phyloP scores from a whole-genome alignment of 1,140 invertebrate genomes.

The Aphaenogaster ashmeadi region DNA sequence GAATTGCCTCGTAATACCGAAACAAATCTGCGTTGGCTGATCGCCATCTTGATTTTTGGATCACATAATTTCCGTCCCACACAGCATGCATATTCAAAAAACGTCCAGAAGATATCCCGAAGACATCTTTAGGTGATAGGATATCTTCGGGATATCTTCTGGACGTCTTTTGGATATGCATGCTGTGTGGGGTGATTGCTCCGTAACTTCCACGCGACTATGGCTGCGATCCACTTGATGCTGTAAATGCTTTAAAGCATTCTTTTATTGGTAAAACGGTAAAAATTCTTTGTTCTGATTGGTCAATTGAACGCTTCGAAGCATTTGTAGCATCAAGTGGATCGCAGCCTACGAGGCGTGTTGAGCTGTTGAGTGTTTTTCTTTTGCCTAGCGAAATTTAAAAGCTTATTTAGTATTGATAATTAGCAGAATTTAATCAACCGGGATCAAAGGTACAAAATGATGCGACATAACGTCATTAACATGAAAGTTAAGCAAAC shows the following conservation, averaged over 20 bases:
- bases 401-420: not conserved
- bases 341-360: no score
- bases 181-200: not conserved
- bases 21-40: not conserved
- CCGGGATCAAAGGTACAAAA: not conserved
- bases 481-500: constrained; percentile 5
- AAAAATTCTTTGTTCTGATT: no score
- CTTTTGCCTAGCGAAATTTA: not conserved
- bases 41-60: not conserved
- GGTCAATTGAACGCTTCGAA: no score
- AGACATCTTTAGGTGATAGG: no score
- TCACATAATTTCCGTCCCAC: not conserved
- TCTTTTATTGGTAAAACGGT: no score
- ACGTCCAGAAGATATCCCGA: no score
- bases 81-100: no score
- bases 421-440: not conserved
- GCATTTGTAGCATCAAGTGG: no score
- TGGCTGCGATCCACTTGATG: not conserved
- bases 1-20: not conserved
- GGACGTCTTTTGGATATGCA: no score
- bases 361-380: not conserved
- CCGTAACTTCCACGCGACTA: not conserved
- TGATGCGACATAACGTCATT: not conserved
- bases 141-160: no score
- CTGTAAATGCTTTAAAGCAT: no score